Base-by-base conservation (phyloP, 2,113 vertebrate genomes). In the Xiphophorus hellerii region DNA sequence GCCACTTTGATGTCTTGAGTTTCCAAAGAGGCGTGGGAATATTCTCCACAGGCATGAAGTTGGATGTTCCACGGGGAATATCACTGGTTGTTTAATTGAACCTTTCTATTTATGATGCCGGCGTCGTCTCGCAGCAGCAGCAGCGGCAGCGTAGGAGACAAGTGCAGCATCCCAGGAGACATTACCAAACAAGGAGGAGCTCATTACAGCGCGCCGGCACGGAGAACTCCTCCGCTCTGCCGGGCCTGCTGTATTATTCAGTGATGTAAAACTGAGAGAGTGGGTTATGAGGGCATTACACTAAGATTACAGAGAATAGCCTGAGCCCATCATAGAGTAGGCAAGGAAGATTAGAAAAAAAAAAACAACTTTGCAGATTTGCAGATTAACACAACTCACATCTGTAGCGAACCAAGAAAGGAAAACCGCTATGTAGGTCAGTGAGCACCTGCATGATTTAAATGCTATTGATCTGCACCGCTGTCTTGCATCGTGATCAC, bases 251-350 rank as follows among this genome's bases (percentile, higher is more conserved):
- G 81, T 91, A 84, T 91, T 92, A 90, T 92, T 91, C 85, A 87
- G 80, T 58, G 74, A 80, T 87, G 84, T 86, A 85, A 93, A 91
- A 85, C 83, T 82, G 66, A n/a, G 35, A 67, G 60, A 76, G 78
- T 79, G 89, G 77, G 84, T 92, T 84, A 87, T 82, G 78, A 81
- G 67, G 83, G 88, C 87, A 93, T 94, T 93, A 92, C 86, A 88
- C 82, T 73, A 86, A 92, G 92, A 94, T 94, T 94, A 92, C 78
- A 82, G 67, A 81, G 83, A 87, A 90, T 87, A 88, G 66, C 66
- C 87, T 71, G 62, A 75, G 13, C 77, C 77, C 79, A 69, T 82
- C 76, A 73, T 66, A 77, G 83, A 78, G 79, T 83, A 71, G 60
- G 86, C 64, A 83, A 65, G 82, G 82, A 87, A 86, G 91, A 92